Percentiles rank a stretch among this genome's conserved stretches.
Evolutionary conservation across 1,140 invertebrate species (phyloP).

Genomic region (Eurosta solidaginis): DNA sequence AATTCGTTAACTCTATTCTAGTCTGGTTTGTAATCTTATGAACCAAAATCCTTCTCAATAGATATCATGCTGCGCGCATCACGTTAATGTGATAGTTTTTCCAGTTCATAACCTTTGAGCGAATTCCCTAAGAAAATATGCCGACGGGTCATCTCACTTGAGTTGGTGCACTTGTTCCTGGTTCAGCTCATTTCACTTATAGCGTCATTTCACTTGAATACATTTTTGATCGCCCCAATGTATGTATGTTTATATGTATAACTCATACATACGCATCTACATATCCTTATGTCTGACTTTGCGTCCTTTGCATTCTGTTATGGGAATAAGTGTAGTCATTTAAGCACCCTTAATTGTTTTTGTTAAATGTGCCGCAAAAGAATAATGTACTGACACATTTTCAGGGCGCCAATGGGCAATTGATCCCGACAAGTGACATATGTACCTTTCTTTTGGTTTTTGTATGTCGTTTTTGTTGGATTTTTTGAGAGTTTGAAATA

Average conservation of each 20-base stretch:
- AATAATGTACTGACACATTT: conserved; percentile 2
- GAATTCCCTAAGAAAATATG: background rate
- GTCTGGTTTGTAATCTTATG: no score
- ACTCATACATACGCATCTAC: background rate
- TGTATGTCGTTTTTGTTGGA: background rate
- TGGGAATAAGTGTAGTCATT: background rate
- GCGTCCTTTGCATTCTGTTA: no score
- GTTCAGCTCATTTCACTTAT: background rate
- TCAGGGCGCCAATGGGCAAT: background rate
- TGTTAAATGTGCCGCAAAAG: conserved; percentile 8
- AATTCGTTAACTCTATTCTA: no score
- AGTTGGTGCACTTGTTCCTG: background rate
- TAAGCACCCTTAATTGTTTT: background rate
- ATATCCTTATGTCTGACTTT: background rate
- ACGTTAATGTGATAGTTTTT: background rate
- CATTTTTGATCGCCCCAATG: background rate
- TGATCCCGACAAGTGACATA: background rate
- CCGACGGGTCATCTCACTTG: background rate
- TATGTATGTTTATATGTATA: background rate
- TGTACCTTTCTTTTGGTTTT: background rate
- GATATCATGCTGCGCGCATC: background rate
- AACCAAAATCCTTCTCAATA: background rate
- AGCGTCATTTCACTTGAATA: background rate
- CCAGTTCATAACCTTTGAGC: background rate
- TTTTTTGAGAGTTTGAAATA: background rate